A percentile compares a stretch with the other conserved stretches of the same genome.
These are phyloP conservation scores for Calliopsis andreniformis DNA, from an alignment of 1,140 invertebrate genomes.

Conservation along the genomic window DNA sequence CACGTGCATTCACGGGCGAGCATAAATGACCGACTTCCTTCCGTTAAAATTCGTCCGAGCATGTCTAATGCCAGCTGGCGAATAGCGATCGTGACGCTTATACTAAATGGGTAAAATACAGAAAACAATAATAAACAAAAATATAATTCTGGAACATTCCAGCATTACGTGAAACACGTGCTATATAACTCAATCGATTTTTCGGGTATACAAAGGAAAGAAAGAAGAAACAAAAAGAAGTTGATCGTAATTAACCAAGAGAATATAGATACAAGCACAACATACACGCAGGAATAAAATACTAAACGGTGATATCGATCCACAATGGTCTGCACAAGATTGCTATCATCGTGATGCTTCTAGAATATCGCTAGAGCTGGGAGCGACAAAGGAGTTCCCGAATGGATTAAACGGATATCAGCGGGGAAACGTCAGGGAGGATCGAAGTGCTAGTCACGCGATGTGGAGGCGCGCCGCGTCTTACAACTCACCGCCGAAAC, in stretches of 20 bases:
- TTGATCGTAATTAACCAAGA: too few relatives aligned
- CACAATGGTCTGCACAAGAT: slow-evolving; percentile 22
- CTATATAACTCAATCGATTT: too few relatives aligned
- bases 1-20: slow-evolving; percentile 1
- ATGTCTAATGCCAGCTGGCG: slow-evolving; percentile 50
- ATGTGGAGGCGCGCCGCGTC: slow-evolving; percentile 36
- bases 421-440: slow-evolving; percentile 25
- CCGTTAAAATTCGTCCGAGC: slow-evolving; percentile 51
- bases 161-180: too few relatives aligned
- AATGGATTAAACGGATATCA: slow-evolving; percentile 44
- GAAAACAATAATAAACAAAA: background rate
- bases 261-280: too few relatives aligned
- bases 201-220: too few relatives aligned
- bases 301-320: slow-evolving; percentile 32
- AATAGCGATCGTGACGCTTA: slow-evolving; percentile 4
- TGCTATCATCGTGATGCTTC: slow-evolving; percentile 27
- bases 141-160: background rate
- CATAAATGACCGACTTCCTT: slow-evolving; percentile 48
- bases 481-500: slow-evolving; percentile 38
- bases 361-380: slow-evolving; percentile 6
- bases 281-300: slow-evolving; percentile 19
- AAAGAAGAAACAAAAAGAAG: too few relatives aligned
- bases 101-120: background rate
- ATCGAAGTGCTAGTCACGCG: slow-evolving; percentile 46
- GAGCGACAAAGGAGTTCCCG: background rate